Percentiles rank a stretch among this genome's conserved stretches.
Evolutionary conservation across 2,113 vertebrate species (phyloP).

Genomic region (Marmota monax): DNA sequence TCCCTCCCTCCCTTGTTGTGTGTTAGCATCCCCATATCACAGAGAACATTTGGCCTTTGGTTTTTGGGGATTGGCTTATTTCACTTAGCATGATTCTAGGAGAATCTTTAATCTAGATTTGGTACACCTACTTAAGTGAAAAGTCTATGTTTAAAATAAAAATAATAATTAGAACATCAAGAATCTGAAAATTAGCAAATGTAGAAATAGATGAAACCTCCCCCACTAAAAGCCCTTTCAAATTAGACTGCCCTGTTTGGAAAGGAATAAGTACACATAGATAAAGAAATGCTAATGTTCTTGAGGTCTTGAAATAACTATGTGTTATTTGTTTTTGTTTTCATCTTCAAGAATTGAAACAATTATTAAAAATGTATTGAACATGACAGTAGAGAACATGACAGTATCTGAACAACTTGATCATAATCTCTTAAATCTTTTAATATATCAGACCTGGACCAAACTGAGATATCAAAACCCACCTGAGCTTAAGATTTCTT

Average conservation of each 20-base stretch:
- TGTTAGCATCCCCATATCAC: no score
- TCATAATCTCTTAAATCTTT: slow-evolving; percentile 2
- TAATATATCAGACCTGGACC: not conserved
- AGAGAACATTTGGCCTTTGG: no score
- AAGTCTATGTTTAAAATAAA: slow-evolving; percentile 24
- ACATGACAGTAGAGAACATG: no score
- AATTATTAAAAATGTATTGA: not conserved
- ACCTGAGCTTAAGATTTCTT: not conserved
- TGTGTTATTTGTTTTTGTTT: not conserved
- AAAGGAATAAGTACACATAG: slow-evolving; percentile 8
- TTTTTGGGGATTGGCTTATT: no score
- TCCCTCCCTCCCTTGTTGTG: no score
- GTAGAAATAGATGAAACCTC: not conserved
- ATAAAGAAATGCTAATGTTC: not conserved
- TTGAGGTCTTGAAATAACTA: not conserved
- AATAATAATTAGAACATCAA: not conserved
- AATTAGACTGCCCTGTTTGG: not conserved
- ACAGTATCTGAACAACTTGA: not conserved
- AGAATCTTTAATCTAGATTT: not conserved
- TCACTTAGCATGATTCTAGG: not conserved
- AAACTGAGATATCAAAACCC: slow-evolving; percentile 16
- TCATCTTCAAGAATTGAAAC: not conserved
- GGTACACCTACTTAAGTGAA: not conserved
- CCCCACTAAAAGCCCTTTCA: not conserved
- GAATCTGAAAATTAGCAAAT: slow-evolving; percentile 34